phyloP scores from a whole-genome alignment of 2,113 vertebrate genomes.

The Prietella phreatophila region DNA sequence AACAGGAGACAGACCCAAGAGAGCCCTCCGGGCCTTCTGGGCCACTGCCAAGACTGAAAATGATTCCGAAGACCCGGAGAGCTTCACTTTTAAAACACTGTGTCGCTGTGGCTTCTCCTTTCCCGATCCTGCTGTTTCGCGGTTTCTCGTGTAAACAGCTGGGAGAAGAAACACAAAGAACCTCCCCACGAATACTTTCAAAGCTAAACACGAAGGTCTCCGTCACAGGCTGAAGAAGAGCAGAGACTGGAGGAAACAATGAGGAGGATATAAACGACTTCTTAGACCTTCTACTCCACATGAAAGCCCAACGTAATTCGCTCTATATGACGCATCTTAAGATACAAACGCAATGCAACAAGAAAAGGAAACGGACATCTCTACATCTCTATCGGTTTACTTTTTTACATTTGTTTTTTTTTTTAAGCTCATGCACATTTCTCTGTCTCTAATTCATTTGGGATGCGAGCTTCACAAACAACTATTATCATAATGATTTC shows the following conservation, averaged over 20 bases:
- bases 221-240: not conserved
- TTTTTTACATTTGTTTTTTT: no score
- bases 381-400: not conserved
- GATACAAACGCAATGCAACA: not conserved
- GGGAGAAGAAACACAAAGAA: slow-evolving; percentile 19
- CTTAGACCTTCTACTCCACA: not conserved
- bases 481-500: slow-evolving; percentile 3
- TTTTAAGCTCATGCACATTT: not conserved
- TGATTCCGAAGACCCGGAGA: not conserved
- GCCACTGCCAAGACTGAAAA: not conserved
- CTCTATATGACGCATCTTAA: not conserved
- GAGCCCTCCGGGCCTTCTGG: slow-evolving; percentile 1
- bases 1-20: not conserved
- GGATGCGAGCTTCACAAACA: not conserved
- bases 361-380: not conserved
- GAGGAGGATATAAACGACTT: not conserved
- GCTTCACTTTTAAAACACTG: not conserved
- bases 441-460: not conserved
- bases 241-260: not conserved
- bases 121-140: not conserved
- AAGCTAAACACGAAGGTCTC: slow-evolving; percentile 17
- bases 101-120: not conserved
- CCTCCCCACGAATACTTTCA: not conserved
- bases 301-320: not conserved
- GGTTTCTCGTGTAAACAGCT: slow-evolving; percentile 24